These are phyloP conservation scores for Leptopilina myrica DNA, from an alignment of 2,888 invertebrate species.

Conservation along the genomic window DNA sequence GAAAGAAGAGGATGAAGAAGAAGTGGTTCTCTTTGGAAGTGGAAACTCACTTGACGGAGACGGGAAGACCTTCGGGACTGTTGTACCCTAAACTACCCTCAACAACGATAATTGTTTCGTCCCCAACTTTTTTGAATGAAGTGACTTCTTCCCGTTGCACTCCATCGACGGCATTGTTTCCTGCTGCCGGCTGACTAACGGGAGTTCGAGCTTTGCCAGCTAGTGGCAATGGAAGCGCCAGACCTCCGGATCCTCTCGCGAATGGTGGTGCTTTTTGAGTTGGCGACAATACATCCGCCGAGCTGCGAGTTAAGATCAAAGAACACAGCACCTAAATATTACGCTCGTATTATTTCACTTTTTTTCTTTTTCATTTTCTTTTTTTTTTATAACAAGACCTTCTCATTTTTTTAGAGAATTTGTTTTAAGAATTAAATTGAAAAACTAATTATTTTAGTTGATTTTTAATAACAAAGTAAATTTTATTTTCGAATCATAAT, in stretches of 20 bases:
- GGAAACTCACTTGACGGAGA: slow-evolving; percentile 69
- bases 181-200: slow-evolving; percentile 33
- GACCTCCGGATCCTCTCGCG: slow-evolving; percentile 70
- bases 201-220: slow-evolving; percentile 42
- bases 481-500: too few species aligned
- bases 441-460: too few species aligned
- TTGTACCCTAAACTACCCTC: slow-evolving; percentile 69
- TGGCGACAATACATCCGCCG: slow-evolving; percentile 66
- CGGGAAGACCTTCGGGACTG: slow-evolving; percentile 73
- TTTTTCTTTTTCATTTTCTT: too few species aligned
- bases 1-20: too few species aligned
- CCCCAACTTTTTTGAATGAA: slow-evolving; percentile 68
- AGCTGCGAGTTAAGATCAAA: slow-evolving; percentile 44
- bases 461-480: too few species aligned
- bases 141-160: slow-evolving; percentile 67
- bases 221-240: slow-evolving; percentile 64
- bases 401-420: too few species aligned
- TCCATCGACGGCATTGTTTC: slow-evolving; percentile 57
- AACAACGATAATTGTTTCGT: slow-evolving; percentile 68
- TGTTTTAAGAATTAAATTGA: too few species aligned
- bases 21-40: background rate
- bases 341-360: slow-evolving; percentile 8
- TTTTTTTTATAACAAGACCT: too few species aligned
- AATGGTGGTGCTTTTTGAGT: slow-evolving; percentile 69
- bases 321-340: slow-evolving; percentile 41